phyloP scores from a whole-genome alignment of 1,140 invertebrate species.

The Papilio dardanus region DNA sequence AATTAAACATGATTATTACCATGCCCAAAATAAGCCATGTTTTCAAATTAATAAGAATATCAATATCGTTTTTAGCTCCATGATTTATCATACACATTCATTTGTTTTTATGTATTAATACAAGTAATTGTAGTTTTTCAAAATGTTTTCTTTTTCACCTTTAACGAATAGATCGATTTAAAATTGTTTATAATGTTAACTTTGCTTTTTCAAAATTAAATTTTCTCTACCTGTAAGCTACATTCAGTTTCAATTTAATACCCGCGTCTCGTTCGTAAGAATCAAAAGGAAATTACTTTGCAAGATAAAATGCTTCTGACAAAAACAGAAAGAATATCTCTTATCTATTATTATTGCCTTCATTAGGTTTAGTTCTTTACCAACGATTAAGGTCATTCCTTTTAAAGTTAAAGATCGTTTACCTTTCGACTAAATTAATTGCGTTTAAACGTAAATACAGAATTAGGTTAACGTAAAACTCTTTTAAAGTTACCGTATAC shows the following conservation, averaged over 20 bases:
- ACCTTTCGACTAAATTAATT: background rate
- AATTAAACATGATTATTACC: too few relatives aligned
- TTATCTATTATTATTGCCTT: background rate
- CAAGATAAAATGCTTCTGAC: background rate
- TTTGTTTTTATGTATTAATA: too few relatives aligned
- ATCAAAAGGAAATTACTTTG: background rate
- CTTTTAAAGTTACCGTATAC: background rate
- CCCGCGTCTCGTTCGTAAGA: background rate
- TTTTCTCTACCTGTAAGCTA: background rate
- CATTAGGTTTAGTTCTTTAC: background rate
- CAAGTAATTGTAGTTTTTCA: too few relatives aligned
- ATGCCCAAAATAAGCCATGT: too few relatives aligned
- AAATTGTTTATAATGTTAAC: background rate
- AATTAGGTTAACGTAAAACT: constrained; percentile 1
- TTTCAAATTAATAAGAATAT: too few relatives aligned
- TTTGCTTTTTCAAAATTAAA: background rate
- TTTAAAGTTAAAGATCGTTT: constrained; percentile 1
- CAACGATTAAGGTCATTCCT: background rate
- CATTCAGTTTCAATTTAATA: background rate
- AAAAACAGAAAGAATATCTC: background rate
- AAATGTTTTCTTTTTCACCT: too few relatives aligned
- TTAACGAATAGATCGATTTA: background rate
- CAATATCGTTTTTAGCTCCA: too few relatives aligned
- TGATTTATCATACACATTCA: too few relatives aligned
- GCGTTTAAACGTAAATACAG: background rate